Base-by-base conservation (phyloP, 2,113 vertebrate genomes). In the Thalassoma bifasciatum region DNA sequence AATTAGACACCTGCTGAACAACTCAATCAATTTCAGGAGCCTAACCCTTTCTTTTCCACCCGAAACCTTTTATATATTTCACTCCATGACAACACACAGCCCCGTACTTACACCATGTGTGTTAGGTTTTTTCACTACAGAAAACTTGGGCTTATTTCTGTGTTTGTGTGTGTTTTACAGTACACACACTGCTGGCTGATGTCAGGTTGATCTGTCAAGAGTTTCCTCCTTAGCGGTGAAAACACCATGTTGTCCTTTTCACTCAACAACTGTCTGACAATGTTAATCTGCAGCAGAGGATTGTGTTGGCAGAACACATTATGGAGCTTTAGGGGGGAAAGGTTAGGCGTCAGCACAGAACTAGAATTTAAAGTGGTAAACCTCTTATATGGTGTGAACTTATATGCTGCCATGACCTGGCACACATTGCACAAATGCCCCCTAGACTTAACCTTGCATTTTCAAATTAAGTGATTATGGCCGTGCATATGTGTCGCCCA, bases 291-390 rank as follows among this genome's bases (percentile, higher is more conserved):
- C 52, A 64, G 44, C 37, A 64, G 76, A 62, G 66, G 46, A 70
- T 59, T 44, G 47, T 79, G 81, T 88, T 83, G 81, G 81, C 81
- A 81, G 80, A 84, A 87, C 75, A 86, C 82, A 82, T 91, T 86
- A 86, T 72, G 66, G 63, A 84, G 84, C 81, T 87, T 87, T 81
- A 52, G 62, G 57, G 79, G 81, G 82, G 36, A 81, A 84, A 90
- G 84, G 88, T 87, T 86, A 82, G 66, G 77, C 70, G 77, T 85
- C 85, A 87, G 83, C 68, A 84, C 75, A 57, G 69, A 77, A 82
- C 66, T 76, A 72, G 77, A 81, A 84, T 90, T 86, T 89, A 78
- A 91, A 88, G 77, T 26, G 42, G 75, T 80, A 87, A 92, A 90
- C 65, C 81, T 87, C 85, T 85, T 82, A 86, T 51, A 87, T 83